phyloP scores from a whole-genome alignment of 2,113 vertebrate genomes.

The Dipodomys stephensi region DNA sequence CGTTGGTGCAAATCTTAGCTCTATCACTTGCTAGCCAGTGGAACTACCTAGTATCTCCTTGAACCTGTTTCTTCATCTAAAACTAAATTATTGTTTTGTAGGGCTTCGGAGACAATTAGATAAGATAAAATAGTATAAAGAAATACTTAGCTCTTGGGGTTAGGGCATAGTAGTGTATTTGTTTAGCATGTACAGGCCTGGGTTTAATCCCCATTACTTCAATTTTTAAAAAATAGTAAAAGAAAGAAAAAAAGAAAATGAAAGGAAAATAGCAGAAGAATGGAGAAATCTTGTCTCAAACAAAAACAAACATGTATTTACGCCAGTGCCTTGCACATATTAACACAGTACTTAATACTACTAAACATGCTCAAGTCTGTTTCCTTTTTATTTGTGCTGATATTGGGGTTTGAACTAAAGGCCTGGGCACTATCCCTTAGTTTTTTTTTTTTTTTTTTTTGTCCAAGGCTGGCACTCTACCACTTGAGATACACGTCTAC shows the following conservation, averaged over 20 bases:
- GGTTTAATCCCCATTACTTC: too few species aligned
- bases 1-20: not conserved
- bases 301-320: not conserved
- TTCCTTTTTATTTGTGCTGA: not conserved
- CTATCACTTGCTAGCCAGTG: not conserved
- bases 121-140: not conserved
- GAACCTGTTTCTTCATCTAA: not conserved
- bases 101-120: slow-evolving; percentile 11
- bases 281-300: too few species aligned
- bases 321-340: not conserved
- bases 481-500: too few species aligned
- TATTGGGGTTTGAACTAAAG: too few species aligned
- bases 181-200: too few species aligned
- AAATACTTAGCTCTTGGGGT: not conserved
- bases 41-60: not conserved
- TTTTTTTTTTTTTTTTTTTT: too few species aligned
- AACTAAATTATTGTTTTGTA: not conserved
- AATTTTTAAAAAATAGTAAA: too few species aligned
- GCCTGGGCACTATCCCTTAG: too few species aligned
- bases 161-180: too few species aligned
- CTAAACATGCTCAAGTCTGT: not conserved
- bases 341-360: not conserved
- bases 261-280: too few species aligned
- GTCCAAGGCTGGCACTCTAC: too few species aligned
- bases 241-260: too few species aligned